Conservation (phyloP, 2,797 vertebrate species). For the Etheostoma nigrum region DNA sequence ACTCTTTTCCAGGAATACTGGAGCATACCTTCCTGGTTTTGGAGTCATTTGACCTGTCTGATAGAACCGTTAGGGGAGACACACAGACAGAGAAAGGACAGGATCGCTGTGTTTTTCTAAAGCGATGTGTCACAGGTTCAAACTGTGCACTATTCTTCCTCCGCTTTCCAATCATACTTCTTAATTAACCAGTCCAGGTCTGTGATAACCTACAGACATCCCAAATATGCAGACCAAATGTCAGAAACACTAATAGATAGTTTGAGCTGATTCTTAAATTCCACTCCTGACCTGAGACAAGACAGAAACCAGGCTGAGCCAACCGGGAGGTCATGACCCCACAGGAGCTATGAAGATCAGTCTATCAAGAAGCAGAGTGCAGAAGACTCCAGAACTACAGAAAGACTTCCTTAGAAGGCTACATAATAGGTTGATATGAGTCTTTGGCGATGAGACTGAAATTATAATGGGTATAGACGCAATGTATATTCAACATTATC, state of each 20-base stretch:
- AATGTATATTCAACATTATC: too few species aligned
- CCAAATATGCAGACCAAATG: constrained; percentile 13
- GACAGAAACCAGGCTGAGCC: constrained; percentile 42
- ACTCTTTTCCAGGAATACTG: constrained; percentile 66
- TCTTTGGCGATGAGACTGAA: too few species aligned
- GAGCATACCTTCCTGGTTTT: constrained; percentile 55
- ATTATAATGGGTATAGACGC: too few species aligned
- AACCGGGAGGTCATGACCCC: constrained; percentile 22
- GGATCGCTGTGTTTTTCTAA: constrained; percentile 1
- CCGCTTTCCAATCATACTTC: too few species aligned
- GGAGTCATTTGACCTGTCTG: constrained; percentile 48
- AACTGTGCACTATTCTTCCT: background rate
- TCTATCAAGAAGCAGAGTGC: background rate
- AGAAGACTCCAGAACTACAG: background rate
- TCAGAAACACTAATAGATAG: constrained; percentile 24
- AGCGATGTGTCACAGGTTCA: background rate
- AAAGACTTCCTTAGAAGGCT: background rate
- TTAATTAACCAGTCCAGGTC: background rate
- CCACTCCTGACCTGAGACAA: constrained; percentile 44
- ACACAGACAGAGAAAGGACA: constrained; percentile 8
- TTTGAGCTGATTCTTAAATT: constrained; percentile 35
- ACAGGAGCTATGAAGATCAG: constrained; percentile 16
- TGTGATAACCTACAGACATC: background rate
- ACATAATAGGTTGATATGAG: too few species aligned
- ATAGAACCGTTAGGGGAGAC: constrained; percentile 24